Evolutionary conservation across 2,888 invertebrate species (phyloP).

Genomic region (Camponotus fellah): DNA sequence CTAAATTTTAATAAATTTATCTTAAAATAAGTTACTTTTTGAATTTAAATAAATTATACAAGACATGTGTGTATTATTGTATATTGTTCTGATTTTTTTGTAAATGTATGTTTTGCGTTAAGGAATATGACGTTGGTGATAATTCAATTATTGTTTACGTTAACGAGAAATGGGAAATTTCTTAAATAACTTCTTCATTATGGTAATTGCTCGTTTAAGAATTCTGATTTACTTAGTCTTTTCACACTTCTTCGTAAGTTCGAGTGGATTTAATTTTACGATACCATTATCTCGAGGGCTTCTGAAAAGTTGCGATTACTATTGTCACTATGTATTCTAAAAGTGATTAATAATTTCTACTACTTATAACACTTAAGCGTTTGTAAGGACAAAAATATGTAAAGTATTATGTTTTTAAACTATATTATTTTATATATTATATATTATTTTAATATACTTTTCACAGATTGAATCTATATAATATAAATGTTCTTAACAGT

Average conservation of each 20-base stretch:
- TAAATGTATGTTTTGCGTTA: not conserved
- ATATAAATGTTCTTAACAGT: not conserved
- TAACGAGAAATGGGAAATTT: conserved; percentile 35
- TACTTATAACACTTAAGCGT: not conserved
- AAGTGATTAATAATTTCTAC: conserved; percentile 34
- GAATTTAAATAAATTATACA: not conserved
- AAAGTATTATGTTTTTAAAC: not conserved
- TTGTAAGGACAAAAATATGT: not conserved
- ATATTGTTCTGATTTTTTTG: conserved; percentile 7
- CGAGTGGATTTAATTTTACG: conserved; percentile 33
- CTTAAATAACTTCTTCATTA: conserved; percentile 52
- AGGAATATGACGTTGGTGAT: conserved; percentile 9
- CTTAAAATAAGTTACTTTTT: not conserved
- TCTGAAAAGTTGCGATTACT: conserved; percentile 45
- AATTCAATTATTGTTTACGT: conserved; percentile 35
- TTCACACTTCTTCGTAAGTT: conserved; percentile 38
- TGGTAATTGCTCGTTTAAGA: conserved; percentile 50
- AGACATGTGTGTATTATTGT: not conserved
- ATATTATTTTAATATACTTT: not conserved
- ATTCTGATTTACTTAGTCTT: conserved; percentile 49
- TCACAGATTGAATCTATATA: too few species aligned
- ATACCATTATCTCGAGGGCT: conserved; percentile 29
- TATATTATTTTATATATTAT: not conserved
- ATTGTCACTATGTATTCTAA: not conserved
- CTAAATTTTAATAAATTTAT: not conserved